Evolutionary conservation across 1,140 invertebrate species (phyloP).

Genomic region (Drosophila kurseongensis): DNA sequence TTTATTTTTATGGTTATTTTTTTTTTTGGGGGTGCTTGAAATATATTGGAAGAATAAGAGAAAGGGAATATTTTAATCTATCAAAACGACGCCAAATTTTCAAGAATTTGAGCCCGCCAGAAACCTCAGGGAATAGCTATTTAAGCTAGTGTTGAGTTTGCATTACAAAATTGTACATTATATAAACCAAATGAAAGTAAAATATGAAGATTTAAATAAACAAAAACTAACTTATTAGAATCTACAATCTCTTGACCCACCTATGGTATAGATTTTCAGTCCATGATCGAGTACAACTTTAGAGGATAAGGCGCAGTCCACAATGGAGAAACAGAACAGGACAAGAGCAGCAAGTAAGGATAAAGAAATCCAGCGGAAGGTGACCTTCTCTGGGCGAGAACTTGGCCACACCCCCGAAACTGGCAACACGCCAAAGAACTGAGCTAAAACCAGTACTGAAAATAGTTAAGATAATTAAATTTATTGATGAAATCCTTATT

Average conservation of each 20-base stretch:
- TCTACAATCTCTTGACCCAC: conserved; percentile 17
- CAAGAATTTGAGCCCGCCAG: too few species aligned
- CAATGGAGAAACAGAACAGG: conserved; percentile 54
- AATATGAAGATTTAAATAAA: too few species aligned
- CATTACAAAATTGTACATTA: too few species aligned
- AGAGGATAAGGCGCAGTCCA: conserved; percentile 61
- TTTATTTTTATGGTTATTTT: neutral
- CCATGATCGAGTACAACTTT: conserved; percentile 63
- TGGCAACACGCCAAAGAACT: conserved; percentile 71
- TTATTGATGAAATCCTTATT: neutral
- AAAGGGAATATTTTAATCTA: too few species aligned
- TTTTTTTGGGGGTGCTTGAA: too few species aligned
- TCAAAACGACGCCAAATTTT: too few species aligned
- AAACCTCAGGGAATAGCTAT: too few species aligned
- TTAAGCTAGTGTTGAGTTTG: too few species aligned
- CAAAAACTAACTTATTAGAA: too few species aligned
- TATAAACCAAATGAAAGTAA: too few species aligned
- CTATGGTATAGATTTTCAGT: conserved; percentile 74
- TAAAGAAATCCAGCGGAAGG: conserved; percentile 64
- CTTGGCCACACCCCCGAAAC: conserved; percentile 60
- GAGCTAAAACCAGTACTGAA: conserved; percentile 64
- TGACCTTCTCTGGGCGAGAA: conserved; percentile 43
- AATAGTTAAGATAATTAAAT: neutral
- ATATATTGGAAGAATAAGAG: too few species aligned
- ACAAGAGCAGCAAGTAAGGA: conserved; percentile 44